Percentiles rank a stretch among this genome's conserved stretches.
These are phyloP conservation scores for Centrocercus urophasianus DNA, from an alignment of 2,113 vertebrate species.

Conservation along the genomic window DNA sequence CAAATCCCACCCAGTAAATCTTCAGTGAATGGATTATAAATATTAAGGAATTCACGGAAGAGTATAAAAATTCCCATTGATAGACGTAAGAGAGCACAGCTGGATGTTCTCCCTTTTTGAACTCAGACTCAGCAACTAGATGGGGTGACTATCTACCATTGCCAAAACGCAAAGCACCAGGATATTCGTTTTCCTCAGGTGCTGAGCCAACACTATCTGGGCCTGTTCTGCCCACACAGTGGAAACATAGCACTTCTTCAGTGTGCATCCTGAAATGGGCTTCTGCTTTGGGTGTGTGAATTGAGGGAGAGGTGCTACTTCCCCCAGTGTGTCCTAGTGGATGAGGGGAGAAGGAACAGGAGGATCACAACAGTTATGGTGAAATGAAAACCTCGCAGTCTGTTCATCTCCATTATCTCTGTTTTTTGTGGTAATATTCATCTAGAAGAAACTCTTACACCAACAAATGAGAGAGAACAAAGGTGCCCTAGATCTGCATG, in stretches of 20 bases:
- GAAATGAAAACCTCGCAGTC: rapidly evolving
- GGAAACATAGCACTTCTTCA: background rate
- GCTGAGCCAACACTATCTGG: background rate
- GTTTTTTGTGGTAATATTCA: background rate
- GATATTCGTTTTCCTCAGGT: background rate
- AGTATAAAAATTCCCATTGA: background rate
- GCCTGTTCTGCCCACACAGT: background rate
- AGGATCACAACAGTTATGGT: background rate
- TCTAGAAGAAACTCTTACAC: background rate
- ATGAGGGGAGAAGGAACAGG: background rate
- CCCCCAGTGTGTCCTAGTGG: background rate
- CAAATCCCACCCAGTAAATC: slow-evolving; percentile 30
- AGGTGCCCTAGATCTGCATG: background rate
- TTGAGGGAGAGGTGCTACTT: background rate
- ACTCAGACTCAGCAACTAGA: background rate
- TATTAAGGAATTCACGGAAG: slow-evolving; percentile 25
- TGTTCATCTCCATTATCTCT: background rate
- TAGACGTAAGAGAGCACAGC: background rate
- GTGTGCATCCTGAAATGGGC: rapidly evolving
- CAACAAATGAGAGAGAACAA: background rate
- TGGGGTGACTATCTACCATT: background rate
- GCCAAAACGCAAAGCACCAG: background rate
- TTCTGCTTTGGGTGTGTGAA: background rate
- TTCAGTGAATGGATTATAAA: slow-evolving; percentile 46
- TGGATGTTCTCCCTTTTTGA: background rate